These are phyloP conservation scores for Anomalospiza imberbis DNA, from an alignment of 2,797 vertebrate genomes.

Conservation along the genomic window DNA sequence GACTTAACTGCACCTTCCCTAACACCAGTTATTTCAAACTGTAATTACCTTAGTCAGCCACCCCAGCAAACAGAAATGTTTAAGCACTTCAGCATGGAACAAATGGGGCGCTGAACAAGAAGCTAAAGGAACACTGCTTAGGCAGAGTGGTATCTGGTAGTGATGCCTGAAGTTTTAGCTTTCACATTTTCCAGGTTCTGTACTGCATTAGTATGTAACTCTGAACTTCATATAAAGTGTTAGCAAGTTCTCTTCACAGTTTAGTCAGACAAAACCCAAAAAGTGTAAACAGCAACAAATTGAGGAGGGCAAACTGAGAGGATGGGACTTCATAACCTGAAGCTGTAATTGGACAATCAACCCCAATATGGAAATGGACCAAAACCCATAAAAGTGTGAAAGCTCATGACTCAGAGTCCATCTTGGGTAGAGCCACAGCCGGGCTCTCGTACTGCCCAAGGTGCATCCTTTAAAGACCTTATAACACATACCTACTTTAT, in stretches of 20 bases:
- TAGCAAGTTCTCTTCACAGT: background rate
- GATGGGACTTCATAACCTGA: background rate
- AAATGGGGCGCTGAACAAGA: background rate
- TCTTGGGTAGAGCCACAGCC: background rate
- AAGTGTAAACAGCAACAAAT: background rate
- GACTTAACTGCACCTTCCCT: background rate
- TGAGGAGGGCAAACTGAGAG: background rate
- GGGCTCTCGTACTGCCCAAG: background rate
- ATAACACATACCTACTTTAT: background rate
- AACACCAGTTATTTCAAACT: background rate
- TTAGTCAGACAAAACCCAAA: background rate
- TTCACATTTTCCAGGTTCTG: background rate
- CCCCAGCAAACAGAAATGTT: background rate
- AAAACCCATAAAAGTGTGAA: background rate
- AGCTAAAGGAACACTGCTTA: background rate
- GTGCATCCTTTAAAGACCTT: background rate
- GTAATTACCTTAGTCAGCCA: background rate
- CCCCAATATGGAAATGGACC: background rate
- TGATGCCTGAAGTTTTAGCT: background rate
- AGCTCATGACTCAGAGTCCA: background rate
- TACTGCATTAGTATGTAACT: background rate
- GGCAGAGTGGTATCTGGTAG: background rate
- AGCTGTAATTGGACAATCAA: background rate
- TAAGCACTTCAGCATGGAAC: background rate
- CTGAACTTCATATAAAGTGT: background rate